These are phyloP conservation scores for Aphis gossypii DNA, from an alignment of 1,140 invertebrate genomes.

Conservation along the genomic window DNA sequence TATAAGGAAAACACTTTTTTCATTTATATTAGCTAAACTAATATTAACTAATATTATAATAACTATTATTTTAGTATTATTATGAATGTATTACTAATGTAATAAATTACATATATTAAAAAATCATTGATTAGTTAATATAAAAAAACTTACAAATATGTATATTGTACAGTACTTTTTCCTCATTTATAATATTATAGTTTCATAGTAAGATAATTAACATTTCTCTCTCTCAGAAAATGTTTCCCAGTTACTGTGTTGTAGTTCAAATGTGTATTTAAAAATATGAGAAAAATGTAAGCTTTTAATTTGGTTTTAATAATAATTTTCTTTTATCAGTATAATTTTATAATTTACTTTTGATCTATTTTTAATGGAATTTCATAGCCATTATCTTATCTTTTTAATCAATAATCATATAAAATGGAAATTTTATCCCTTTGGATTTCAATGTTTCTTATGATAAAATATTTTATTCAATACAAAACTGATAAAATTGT, in stretches of 20 bases:
- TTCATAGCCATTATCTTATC: background rate
- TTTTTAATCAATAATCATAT: background rate
- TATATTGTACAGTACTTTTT: background rate
- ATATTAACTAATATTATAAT: too few relatives aligned
- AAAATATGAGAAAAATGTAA: background rate
- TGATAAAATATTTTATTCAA: background rate
- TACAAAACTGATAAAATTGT: background rate
- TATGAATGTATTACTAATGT: too few relatives aligned
- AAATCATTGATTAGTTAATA: too few relatives aligned
- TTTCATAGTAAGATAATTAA: too few relatives aligned
- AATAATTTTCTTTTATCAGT: background rate
- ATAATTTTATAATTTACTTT: background rate
- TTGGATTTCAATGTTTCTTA: background rate
- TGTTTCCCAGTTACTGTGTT: background rate
- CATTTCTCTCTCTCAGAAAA: background rate
- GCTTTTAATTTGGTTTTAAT: background rate
- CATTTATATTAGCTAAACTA: too few relatives aligned
- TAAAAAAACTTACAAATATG: too few relatives aligned
- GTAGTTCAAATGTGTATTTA: background rate
- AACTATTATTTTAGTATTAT: too few relatives aligned
- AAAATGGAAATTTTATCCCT: background rate
- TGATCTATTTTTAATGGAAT: background rate
- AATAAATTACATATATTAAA: too few relatives aligned
- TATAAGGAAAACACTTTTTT: too few relatives aligned
- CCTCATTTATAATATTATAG: background rate